Evolutionary conservation across 1,140 invertebrate species (phyloP).

Genomic region (Diprion similis): DNA sequence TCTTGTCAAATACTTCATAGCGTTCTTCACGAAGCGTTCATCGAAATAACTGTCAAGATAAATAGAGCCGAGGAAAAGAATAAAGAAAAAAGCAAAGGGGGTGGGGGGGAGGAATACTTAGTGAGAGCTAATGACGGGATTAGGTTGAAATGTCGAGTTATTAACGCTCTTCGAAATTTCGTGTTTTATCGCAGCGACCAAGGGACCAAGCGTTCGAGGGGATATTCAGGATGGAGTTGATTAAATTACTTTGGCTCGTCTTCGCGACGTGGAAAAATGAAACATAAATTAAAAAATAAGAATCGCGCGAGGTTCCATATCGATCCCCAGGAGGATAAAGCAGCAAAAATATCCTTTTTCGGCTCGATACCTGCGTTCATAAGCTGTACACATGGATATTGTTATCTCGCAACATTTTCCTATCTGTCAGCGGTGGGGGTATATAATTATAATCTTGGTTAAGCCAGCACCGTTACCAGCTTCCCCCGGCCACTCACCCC

Average conservation of each 20-base stretch:
- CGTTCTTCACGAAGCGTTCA: slow-evolving; percentile 17
- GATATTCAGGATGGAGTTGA: no score
- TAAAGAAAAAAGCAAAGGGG: slow-evolving; percentile 21
- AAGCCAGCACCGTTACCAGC: background rate
- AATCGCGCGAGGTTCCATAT: background rate
- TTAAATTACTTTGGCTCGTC: no score
- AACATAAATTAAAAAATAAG: background rate
- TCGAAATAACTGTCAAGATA: slow-evolving; percentile 36
- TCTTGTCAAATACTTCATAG: background rate
- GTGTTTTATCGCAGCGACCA: slow-evolving; percentile 35
- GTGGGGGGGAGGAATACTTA: background rate
- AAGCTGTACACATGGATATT: no score
- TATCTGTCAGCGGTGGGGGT: no score
- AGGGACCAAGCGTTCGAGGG: slow-evolving; percentile 21
- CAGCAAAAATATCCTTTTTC: no score
- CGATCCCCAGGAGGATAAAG: no score
- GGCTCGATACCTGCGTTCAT: no score
- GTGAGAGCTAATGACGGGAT: background rate
- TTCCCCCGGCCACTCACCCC: no score
- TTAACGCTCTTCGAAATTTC: slow-evolving; percentile 32
- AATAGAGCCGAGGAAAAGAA: slow-evolving; percentile 28
- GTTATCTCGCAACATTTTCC: no score
- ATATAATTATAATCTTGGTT: slow-evolving; percentile 1
- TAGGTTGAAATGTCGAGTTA: background rate
- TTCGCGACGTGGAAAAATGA: background rate